Percentiles rank a stretch among this genome's conserved stretches.
These are phyloP conservation scores for Hystrix cristata DNA, from an alignment of 2,113 vertebrate species.

Conservation along the genomic window DNA sequence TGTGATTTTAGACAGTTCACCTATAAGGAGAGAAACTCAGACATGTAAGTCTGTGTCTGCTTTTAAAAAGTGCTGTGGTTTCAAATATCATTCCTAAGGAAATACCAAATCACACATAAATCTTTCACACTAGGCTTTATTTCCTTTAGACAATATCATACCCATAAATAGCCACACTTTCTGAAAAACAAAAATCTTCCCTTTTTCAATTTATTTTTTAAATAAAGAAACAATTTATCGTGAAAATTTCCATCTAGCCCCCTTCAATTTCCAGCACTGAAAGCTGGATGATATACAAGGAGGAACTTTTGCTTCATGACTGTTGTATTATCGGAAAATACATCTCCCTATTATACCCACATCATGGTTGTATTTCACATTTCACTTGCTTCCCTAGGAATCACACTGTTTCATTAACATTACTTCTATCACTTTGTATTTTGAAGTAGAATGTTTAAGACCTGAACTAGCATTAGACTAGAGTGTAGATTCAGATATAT, in stretches of 20 bases:
- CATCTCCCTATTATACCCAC: background rate
- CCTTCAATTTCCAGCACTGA: constrained; percentile 28
- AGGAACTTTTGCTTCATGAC: background rate
- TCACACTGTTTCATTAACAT: background rate
- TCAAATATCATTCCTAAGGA: constrained; percentile 48
- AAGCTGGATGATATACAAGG: background rate
- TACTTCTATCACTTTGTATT: background rate
- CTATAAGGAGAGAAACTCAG: background rate
- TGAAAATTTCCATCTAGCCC: background rate
- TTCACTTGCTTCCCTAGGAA: background rate
- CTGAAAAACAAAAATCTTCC: constrained; percentile 32
- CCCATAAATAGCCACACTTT: constrained; percentile 51
- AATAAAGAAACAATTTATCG: background rate
- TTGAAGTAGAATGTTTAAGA: constrained; percentile 43
- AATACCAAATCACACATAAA: constrained; percentile 69
- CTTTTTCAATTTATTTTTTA: constrained; percentile 37
- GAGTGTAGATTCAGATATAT: background rate
- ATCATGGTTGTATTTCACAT: background rate
- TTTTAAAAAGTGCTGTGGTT: constrained; percentile 7
- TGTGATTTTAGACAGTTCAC: background rate
- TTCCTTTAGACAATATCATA: constrained; percentile 55
- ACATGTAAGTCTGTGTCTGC: background rate
- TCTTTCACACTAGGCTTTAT: constrained; percentile 45
- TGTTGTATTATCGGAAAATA: background rate
- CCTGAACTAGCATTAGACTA: constrained; percentile 2